A percentile compares a stretch with the other conserved stretches of the same genome.
Conservation (phyloP, 2,113 vertebrate species). For the Scatophagus argus region DNA sequence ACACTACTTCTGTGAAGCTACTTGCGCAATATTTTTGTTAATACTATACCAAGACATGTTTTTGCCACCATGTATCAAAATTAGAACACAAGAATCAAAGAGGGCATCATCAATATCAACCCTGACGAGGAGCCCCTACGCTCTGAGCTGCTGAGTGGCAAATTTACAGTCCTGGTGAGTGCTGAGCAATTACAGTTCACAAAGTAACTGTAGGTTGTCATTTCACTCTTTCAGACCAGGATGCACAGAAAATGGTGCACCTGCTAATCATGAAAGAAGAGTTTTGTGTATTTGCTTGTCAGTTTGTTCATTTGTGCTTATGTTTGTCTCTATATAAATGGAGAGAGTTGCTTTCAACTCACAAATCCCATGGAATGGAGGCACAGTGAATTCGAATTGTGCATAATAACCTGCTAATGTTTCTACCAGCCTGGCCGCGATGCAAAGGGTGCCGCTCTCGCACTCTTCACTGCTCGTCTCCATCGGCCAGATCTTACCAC, state of each 20-base stretch:
- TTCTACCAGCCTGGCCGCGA: conserved; percentile 83
- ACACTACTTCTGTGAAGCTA: not conserved
- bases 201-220: not conserved
- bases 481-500: conserved; percentile 83
- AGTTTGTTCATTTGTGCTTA: not conserved
- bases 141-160: conserved; percentile 84
- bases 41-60: too few relatives aligned
- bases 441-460: conserved; percentile 85
- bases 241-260: not conserved
- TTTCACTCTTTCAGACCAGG: not conserved
- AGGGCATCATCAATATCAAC: conserved; percentile 86
- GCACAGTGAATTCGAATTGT: not conserved
- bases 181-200: not conserved
- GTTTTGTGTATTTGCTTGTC: conserved; percentile 6
- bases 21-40: not conserved
- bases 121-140: conserved; percentile 86
- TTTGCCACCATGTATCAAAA: conserved; percentile 14
- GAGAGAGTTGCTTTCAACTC: not conserved
- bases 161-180: conserved; percentile 88
- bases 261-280: not conserved
- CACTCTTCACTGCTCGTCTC: conserved; percentile 86
- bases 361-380: not conserved
- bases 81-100: conserved; percentile 87
- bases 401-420: conserved; percentile 2
- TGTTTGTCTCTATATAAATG: conserved; percentile 6